Base-by-base conservation (phyloP, 2,113 vertebrate species). In the Phrynocephalus versicolor region DNA sequence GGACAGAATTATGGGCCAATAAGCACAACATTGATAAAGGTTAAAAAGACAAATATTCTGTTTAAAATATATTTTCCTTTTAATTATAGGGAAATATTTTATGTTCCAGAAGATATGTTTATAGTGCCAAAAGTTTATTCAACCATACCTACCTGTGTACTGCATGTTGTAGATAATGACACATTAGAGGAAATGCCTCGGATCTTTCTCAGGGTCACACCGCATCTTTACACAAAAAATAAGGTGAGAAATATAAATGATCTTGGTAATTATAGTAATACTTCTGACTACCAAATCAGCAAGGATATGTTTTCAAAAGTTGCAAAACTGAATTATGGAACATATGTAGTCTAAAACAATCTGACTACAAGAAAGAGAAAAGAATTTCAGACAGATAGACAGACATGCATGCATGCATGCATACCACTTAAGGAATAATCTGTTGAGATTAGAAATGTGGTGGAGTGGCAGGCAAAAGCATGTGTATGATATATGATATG, bases 151-250 rank as follows among this genome's bases (percentile, higher is more conserved):
- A 84, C 89, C 58, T 97, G 95, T 84, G 89, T 95, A 69, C 95
- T 99, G 71, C 97, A 98, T 14, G 89, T 99, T 51, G 86, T 98
- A 65, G 95, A 99, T 91, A 99, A 99, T 67, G 98, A 99, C 90
- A 98, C 98, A 3, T 92, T 97, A 92, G 94, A 98, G 79, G 96
- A 98, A 93, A 90, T 97, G 4, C 95, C 97, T 5, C 93, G 90
- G 41, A 84, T 97, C 64, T 97, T 98, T 90, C 96, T 96, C 79
- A 97, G 93, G 92, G 95, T 97, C 30, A 81, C 87, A 73, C 91
- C 97, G 58, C 90, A 88, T 65, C n/a, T 97, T 83, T 99, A 97
- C 91, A 91, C 88, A 55, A 97, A 95, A 84, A 99, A 99, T 91
- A 96, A 97, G 98, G 98, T 99, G 92, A 88, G 90, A 88, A 80